Base-by-base conservation (phyloP, 2,888 invertebrate species). In the Harmothoe impar region DNA sequence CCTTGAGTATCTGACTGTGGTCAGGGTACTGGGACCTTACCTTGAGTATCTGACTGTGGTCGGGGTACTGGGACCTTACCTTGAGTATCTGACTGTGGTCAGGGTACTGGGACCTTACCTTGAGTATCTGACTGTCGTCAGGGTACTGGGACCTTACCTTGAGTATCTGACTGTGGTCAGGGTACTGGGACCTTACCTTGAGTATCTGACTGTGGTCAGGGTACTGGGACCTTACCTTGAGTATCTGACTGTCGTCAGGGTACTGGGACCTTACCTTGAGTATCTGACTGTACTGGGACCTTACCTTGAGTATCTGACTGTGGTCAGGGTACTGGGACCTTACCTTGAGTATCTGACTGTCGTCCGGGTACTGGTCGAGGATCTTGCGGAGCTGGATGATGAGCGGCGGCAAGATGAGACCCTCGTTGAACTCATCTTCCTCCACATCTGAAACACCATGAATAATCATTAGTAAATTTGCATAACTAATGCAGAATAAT, bases 321-420 rank as follows among this genome's bases (percentile, higher is more conserved):
- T 94, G 94, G 91, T 94, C 94, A 0, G 94, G 95, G 92, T 95
- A 95, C 91, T 94, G 93, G 29, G 81, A 20, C 20, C 51, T 89
- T 86, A 95, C 95, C 93, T 95, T 95, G 31, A 95, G 92, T 35
- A 95, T 95, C 91, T 95, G 95, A 25, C 94, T 94, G 92, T 94
- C 94, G 91, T 94, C 94, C 0, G 94, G 95, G 92, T 95, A 95
- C 91, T 94, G 93, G 29, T 94, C 93, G 23, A 95, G 93, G 52
- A 95, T 94, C 43, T 92, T 93, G 89, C 92, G 93, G 68, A 95
- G 93, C 90, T 95, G 94, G 85, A 93, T 92, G 85, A 95, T 93
- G 68, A 95, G 92, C 3, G 94, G 93, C 0, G 95, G 95, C 54
- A 94, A 94, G 78, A 93, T 93, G 89, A 93, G 51, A 23, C 93